Evolutionary conservation across 2,113 vertebrate genomes (phyloP).

Genomic region (Cervus canadensis): DNA sequence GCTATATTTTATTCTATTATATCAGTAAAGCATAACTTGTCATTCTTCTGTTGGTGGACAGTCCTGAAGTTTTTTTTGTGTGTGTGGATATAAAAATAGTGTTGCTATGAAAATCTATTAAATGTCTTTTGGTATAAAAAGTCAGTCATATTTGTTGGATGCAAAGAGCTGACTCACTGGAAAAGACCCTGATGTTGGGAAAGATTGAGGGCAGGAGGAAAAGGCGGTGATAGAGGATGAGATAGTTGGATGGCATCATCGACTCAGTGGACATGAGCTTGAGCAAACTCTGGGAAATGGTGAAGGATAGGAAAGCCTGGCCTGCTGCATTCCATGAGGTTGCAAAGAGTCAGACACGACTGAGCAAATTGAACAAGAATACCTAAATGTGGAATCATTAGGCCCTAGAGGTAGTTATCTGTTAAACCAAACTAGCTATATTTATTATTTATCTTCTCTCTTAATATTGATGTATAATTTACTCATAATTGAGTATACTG

Average conservation of each 20-base stretch:
- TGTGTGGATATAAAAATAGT: not conserved
- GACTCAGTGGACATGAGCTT: not conserved
- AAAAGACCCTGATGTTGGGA: not conserved
- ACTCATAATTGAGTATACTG: not conserved
- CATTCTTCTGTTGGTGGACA: not conserved
- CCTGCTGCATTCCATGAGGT: not conserved
- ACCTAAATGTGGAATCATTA: not conserved
- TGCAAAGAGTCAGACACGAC: not conserved
- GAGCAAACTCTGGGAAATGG: not conserved
- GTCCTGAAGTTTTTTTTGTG: not conserved
- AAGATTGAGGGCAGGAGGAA: not conserved
- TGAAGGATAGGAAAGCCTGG: not conserved
- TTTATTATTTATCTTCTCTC: not conserved
- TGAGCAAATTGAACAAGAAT: not conserved
- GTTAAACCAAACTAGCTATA: not conserved
- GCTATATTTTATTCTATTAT: not conserved
- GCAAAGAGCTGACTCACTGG: not conserved
- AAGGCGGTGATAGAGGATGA: not conserved
- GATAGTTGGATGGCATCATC: not conserved
- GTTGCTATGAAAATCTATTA: not conserved
- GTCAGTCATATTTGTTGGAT: not conserved
- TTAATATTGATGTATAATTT: not conserved
- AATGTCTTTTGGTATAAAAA: not conserved
- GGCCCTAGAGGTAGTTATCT: not conserved
- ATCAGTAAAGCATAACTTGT: not conserved